Percentiles rank a stretch among this genome's conserved stretches.
Evolutionary conservation across 2,113 vertebrate genomes (phyloP).

Genomic region (Corydoras maculifer): DNA sequence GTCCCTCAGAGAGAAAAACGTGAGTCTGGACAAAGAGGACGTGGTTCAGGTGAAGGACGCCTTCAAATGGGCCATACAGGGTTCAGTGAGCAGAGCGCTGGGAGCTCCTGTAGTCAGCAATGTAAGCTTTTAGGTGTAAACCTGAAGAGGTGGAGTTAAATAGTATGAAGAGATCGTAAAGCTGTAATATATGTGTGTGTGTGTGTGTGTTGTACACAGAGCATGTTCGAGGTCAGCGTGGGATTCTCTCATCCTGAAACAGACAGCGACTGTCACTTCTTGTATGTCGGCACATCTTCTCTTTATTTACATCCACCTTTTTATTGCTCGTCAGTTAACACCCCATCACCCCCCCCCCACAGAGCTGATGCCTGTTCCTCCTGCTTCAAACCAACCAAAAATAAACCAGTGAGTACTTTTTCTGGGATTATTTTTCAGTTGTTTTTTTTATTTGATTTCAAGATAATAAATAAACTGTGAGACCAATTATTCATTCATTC

Average conservation of each 20-base stretch:
- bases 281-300: conserved; percentile 72
- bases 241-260: conserved; percentile 86
- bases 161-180: no score
- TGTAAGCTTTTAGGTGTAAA: conserved; percentile 54
- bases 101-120: conserved; percentile 78
- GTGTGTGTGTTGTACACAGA: conserved; percentile 58
- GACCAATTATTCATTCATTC: no score
- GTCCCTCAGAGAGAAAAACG: conserved; percentile 72
- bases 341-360: not conserved
- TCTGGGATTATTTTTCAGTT: not conserved
- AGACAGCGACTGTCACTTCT: conserved; percentile 87
- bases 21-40: conserved; percentile 74
- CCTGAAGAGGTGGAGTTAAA: not conserved
- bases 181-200: not conserved
- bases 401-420: conserved; percentile 78
- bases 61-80: conserved; percentile 90
- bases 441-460: not conserved
- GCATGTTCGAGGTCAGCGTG: conserved; percentile 84
- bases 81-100: conserved; percentile 76
- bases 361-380: conserved; percentile 77
- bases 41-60: conserved; percentile 89
- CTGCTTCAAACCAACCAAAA: conserved; percentile 89
- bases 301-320: not conserved
- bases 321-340: not conserved
- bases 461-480: no score